Base-by-base conservation (phyloP, 2,113 vertebrate genomes). In the Agapornis roseicollis region DNA sequence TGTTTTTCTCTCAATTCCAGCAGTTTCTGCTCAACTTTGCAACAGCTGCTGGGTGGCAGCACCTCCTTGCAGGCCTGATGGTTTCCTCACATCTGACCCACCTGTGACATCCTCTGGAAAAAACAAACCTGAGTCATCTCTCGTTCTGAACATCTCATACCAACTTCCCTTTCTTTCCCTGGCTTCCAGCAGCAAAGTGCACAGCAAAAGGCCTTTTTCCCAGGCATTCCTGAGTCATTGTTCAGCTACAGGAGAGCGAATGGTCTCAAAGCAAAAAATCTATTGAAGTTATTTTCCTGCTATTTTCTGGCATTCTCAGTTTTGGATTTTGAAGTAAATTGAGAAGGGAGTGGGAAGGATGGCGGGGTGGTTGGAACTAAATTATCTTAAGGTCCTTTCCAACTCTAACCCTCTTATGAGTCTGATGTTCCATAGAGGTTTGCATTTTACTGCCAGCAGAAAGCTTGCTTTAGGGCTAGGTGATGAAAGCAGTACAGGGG, bases 31-130 rank as follows among this genome's bases (percentile, higher is more conserved):
- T 37, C 28, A 31, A 5, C 31, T 50, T 68, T 23, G 17, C 1
- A 0, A 11, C 13, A 88, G 47, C 18, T 60, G 33, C n/a, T 74
- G 39, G 41, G 33, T 6, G 3, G 74, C 35, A 78, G 17, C 18
- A 7, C 42, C 20, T 85, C 70, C 69, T 47, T 0, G 0, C 1
- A 53, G n/a, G 56, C 18, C 60, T 1, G 0, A 5, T 4, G 31
- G 29, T 24, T 61, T 66, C 50, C 12, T 85, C 20, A 1, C 0
- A 24, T 16, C 33, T 35, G 13, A 72, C 49, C 22, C 33, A 58
- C 25, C 47, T 73, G 68, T 72, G 58, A 50, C 41, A 60, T 12
- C 9, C 20, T 28, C 52, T 52, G 47, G 78, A 46, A 64, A 50
- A 87, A 52, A 13, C 5, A 78, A 46, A 35, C 49, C 22, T 6